These are phyloP conservation scores for Ceyx margarethae DNA, from an alignment of 2,113 vertebrate species.

Conservation along the genomic window DNA sequence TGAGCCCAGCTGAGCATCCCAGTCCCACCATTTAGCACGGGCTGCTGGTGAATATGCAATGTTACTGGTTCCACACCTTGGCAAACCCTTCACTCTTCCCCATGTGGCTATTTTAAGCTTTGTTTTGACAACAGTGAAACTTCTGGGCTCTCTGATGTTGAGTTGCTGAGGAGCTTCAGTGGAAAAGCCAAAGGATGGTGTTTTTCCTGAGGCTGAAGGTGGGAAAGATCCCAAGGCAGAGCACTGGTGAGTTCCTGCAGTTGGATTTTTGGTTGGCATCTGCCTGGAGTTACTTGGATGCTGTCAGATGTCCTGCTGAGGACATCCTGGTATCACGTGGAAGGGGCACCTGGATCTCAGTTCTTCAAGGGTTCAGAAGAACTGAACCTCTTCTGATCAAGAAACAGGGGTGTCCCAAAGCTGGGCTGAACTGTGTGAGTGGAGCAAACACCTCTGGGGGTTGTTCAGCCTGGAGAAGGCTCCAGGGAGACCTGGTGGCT, in stretches of 20 bases:
- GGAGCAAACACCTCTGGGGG: not conserved
- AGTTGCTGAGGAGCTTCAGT: not conserved
- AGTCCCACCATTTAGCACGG: not conserved
- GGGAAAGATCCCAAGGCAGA: not conserved
- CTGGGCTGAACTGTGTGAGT: not conserved
- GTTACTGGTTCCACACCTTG: not conserved
- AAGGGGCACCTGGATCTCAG: not conserved
- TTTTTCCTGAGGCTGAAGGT: not conserved
- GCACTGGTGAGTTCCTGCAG: not conserved
- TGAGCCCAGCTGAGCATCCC: not conserved
- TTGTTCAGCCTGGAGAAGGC: no score
- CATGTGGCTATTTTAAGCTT: not conserved
- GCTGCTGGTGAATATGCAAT: not conserved
- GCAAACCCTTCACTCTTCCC: not conserved
- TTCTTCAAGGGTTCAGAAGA: not conserved
- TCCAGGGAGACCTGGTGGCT: no score
- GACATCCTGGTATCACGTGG: not conserved
- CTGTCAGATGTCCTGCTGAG: not conserved
- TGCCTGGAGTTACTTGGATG: not conserved
- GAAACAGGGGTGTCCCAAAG: not conserved
- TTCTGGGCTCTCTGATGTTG: not conserved
- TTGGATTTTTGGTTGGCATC: not conserved
- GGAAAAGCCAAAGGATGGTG: not conserved
- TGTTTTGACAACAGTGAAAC: conserved; percentile 35
- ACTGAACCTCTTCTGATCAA: not conserved